A percentile compares a stretch with the other conserved stretches of the same genome.
phyloP scores from a whole-genome alignment of 2,113 vertebrate genomes.

The Nothocercus nigrocapillus region DNA sequence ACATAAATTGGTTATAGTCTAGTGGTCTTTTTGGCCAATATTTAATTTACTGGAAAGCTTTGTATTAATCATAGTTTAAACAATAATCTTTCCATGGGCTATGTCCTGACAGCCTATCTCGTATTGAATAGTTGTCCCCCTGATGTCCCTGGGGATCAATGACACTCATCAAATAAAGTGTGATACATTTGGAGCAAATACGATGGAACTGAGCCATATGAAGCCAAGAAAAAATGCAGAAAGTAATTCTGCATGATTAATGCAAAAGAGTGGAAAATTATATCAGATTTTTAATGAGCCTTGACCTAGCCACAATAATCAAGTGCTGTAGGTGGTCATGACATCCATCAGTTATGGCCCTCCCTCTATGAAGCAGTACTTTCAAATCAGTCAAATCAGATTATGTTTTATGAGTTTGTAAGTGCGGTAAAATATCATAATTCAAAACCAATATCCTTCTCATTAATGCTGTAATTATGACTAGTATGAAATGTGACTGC shows the following conservation, averaged over 20 bases:
- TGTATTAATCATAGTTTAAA: neutral
- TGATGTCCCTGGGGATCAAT: neutral
- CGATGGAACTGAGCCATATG: neutral
- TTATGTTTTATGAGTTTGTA: neutral
- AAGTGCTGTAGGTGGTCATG: neutral
- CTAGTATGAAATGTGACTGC: neutral
- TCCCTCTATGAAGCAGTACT: neutral
- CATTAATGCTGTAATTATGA: neutral
- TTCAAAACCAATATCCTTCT: neutral
- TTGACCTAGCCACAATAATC: neutral
- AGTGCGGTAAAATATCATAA: neutral
- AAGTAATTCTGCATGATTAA: neutral
- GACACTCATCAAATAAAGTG: neutral
- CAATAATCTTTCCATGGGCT: neutral
- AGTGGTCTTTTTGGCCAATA: neutral
- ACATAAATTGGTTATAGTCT: neutral
- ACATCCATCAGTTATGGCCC: neutral
- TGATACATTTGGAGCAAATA: neutral
- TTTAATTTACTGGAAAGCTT: constrained; percentile 15
- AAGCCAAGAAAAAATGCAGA: neutral
- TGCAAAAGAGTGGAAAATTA: constrained; percentile 36
- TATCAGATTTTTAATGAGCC: constrained; percentile 11
- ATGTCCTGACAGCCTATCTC: neutral
- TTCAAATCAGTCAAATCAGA: constrained; percentile 7
- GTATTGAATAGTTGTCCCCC: neutral